These are phyloP conservation scores for Tursiops truncatus DNA, from an alignment of 2,113 vertebrate species.

Conservation along the genomic window DNA sequence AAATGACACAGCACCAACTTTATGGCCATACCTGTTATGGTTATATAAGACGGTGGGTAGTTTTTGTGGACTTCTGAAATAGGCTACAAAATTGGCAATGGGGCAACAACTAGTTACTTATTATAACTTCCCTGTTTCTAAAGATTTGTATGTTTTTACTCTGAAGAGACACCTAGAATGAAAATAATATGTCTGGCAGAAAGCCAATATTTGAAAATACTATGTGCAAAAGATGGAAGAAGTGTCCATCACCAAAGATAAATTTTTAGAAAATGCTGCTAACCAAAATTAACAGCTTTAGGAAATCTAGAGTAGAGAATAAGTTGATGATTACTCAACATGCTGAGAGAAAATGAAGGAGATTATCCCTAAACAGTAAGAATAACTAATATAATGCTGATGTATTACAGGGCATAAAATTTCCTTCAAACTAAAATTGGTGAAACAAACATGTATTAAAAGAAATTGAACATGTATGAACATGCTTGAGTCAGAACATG, in stretches of 20 bases:
- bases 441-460: neutral
- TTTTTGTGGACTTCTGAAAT: neutral
- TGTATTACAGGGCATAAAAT: neutral
- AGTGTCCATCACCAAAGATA: neutral
- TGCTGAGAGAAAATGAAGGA: neutral
- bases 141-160: neutral
- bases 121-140: neutral
- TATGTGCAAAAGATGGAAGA: neutral
- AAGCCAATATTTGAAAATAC: neutral
- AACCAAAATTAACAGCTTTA: neutral
- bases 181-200: neutral
- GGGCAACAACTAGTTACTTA: neutral
- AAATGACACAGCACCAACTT: neutral
- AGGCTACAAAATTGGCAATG: neutral
- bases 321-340: neutral
- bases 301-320: neutral
- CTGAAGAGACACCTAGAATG: neutral
- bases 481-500: neutral
- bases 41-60: neutral
- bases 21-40: neutral
- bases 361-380: neutral
- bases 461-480: neutral
- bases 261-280: neutral
- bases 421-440: neutral
- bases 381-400: neutral